These are phyloP conservation scores for Danio kyathit DNA, from an alignment of 2,797 vertebrate genomes.

Conservation along the genomic window DNA sequence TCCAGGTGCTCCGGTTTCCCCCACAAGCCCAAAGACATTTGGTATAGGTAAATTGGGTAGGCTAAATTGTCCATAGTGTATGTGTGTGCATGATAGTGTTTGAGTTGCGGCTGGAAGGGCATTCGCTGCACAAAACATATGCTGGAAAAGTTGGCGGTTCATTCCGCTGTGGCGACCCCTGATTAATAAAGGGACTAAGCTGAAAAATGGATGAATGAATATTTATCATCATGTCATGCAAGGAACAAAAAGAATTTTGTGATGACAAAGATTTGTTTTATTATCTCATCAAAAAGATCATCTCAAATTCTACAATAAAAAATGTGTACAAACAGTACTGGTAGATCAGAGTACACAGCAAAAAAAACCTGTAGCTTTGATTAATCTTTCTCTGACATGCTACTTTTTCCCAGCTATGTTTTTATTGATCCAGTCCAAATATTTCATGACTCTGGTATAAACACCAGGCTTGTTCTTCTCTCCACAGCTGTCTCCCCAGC, in stretches of 20 bases:
- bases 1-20: too few relatives aligned
- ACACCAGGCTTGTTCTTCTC: constrained; percentile 89
- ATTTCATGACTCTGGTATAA: constrained; percentile 85
- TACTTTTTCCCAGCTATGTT: constrained; percentile 68
- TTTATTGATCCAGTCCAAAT: constrained; percentile 85
- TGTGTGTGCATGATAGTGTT: too few relatives aligned
- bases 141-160: too few relatives aligned
- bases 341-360: neutral
- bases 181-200: too few relatives aligned
- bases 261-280: neutral
- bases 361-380: neutral
- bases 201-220: too few relatives aligned
- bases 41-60: too few relatives aligned
- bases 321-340: neutral
- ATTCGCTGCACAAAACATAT: too few relatives aligned
- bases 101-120: too few relatives aligned
- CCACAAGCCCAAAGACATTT: too few relatives aligned
- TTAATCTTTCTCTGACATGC: neutral
- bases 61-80: too few relatives aligned
- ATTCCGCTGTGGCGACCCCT: too few relatives aligned
- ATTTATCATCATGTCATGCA: neutral
- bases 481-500: constrained; percentile 92
- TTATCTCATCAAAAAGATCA: neutral
- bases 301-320: neutral
- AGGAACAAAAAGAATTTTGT: neutral